Conservation (phyloP, 30 jellyfish, hydroid and myxozoan genomes). For the Aurelia sp. region DNA sequence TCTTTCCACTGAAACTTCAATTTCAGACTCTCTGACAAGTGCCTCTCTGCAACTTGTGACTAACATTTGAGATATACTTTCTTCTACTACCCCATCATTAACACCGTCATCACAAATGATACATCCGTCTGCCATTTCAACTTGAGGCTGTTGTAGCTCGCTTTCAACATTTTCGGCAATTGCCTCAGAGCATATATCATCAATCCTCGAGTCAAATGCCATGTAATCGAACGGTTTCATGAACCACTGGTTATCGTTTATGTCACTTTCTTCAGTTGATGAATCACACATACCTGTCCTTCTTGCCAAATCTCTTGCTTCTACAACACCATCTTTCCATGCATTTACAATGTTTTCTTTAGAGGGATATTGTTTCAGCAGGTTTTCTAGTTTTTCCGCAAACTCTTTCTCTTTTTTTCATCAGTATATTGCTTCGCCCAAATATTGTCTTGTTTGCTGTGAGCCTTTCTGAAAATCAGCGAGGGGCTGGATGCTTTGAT, state of each 20-base stretch:
- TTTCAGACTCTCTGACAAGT: conserved; percentile 11
- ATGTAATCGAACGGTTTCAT: conserved; percentile 22
- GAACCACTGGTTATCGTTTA: conserved; percentile 29
- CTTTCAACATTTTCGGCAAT: conserved; percentile 5
- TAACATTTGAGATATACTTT: too few relatives aligned
- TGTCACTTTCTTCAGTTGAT: conserved; percentile 1
- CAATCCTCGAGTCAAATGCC: conserved; percentile 14
- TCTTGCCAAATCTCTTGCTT: conserved; percentile 23
- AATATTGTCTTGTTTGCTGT: conserved; percentile 56
- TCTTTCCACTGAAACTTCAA: conserved; percentile 10
- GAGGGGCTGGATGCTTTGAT: conserved; percentile 40
- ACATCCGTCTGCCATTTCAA: conserved; percentile 15
- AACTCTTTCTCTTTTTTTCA: conserved; percentile 32
- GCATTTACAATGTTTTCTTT: conserved; percentile 13
- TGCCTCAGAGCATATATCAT: conserved; percentile 27
- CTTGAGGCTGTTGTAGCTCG: background rate
- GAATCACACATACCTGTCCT: conserved; percentile 32
- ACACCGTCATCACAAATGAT: conserved; percentile 1
- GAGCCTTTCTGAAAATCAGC: conserved; percentile 42
- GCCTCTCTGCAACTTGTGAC: conserved; percentile 11
- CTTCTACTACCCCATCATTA: conserved; percentile 6
- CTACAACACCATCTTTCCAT: conserved; percentile 48
- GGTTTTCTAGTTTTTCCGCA: background rate
- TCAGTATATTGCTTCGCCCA: conserved; percentile 54
- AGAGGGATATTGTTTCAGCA: conserved; percentile 20